Evolutionary conservation across 2,797 vertebrate species (phyloP).

Genomic region (Spatula clypeata): DNA sequence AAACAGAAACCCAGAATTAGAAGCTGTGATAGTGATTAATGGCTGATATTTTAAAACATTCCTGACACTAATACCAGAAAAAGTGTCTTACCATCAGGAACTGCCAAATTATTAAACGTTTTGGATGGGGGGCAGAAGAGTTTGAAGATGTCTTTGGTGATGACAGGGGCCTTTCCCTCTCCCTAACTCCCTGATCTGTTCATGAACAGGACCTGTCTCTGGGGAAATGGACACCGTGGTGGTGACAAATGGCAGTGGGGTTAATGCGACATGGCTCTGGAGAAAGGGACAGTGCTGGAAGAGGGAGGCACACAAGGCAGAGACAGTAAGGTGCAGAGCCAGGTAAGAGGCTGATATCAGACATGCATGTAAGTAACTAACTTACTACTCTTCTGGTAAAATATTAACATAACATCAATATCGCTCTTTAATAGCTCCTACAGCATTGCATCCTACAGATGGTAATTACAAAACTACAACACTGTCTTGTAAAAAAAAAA

Average conservation of each 20-base stretch:
- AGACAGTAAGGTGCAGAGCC: neutral
- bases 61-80: neutral
- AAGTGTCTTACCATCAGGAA: neutral
- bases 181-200: neutral
- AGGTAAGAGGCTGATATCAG: neutral
- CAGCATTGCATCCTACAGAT: neutral
- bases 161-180: neutral
- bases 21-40: constrained; percentile 26
- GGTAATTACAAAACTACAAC: neutral
- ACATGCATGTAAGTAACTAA: neutral
- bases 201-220: neutral
- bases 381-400: neutral
- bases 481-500: neutral
- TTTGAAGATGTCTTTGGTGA: neutral
- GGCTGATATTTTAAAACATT: neutral
- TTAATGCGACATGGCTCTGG: neutral
- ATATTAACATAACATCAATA: neutral
- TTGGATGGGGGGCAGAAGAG: rapidly evolving
- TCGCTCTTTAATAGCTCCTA: neutral
- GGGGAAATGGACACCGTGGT: neutral
- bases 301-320: neutral
- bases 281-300: neutral
- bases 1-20: constrained; percentile 58
- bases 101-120: neutral
- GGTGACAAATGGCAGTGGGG: neutral